phyloP scores from a whole-genome alignment of 2,797 vertebrate genomes.

The Cheirogaleus major region DNA sequence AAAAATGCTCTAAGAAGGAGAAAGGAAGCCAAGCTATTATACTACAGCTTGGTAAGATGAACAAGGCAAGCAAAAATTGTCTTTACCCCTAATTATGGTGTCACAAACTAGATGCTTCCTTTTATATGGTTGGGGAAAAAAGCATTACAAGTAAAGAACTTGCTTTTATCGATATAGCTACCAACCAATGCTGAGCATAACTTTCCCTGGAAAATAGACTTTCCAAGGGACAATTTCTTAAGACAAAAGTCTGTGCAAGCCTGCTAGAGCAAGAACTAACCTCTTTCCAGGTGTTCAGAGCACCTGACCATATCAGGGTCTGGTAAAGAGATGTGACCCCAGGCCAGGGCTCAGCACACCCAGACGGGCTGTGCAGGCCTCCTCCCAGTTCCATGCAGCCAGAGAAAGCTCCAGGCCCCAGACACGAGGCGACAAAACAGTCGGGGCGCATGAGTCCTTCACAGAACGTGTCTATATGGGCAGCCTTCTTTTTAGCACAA shows the following conservation, averaged over 20 bases:
- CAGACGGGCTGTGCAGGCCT: accelerated
- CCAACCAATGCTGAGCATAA: neutral
- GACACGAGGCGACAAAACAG: neutral
- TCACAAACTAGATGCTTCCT: neutral
- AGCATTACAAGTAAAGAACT: neutral
- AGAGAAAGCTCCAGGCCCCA: neutral
- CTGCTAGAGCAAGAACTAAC: too few species aligned
- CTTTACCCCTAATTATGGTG: neutral
- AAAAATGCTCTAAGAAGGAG: neutral
- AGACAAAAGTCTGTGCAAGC: neutral
- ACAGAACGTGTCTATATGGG: neutral
- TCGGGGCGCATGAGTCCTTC: neutral
- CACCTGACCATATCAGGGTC: neutral
- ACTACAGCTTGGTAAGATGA: neutral
- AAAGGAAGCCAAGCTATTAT: neutral
- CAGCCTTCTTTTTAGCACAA: neutral
- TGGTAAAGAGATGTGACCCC: neutral
- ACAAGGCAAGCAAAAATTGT: neutral
- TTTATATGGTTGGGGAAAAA: neutral
- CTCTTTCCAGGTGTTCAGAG: neutral
- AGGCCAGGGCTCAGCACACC: too few species aligned
- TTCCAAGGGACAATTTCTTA: neutral
- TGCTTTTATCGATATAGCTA: neutral
- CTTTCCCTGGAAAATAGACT: neutral
- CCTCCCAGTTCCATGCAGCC: too few species aligned